A percentile compares a stretch with the other conserved stretches of the same genome.
Evolutionary conservation across 2,888 invertebrate species (phyloP).

Genomic region (Protodeltote pygarga): DNA sequence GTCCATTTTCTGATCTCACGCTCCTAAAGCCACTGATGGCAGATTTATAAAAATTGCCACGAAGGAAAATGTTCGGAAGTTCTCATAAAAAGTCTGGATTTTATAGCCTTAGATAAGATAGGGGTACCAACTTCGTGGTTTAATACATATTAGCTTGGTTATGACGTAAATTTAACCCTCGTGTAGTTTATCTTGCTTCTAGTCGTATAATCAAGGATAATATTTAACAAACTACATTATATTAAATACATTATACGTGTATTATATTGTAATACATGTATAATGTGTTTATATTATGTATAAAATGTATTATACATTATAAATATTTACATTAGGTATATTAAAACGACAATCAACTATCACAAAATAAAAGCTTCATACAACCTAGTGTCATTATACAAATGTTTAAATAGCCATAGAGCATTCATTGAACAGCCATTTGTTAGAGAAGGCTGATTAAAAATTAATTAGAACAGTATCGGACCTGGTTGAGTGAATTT

Average conservation of each 20-base stretch:
- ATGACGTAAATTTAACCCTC: too few species aligned
- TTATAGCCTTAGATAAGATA: conserved; percentile 26
- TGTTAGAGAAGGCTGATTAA: conserved; percentile 37
- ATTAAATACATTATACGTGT: too few species aligned
- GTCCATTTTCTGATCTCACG: conserved; percentile 42
- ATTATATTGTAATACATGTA: too few species aligned
- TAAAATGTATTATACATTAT: too few species aligned
- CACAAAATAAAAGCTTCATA: conserved; percentile 10
- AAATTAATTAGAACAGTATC: conserved; percentile 43
- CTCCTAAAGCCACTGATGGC: conserved; percentile 27
- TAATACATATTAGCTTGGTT: neutral
- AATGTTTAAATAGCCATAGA: neutral
- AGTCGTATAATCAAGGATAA: neutral
- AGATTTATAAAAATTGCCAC: conserved; percentile 41
- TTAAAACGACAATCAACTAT: too few species aligned
- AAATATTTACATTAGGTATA: too few species aligned
- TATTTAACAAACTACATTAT: neutral
- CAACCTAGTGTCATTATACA: conserved; percentile 1
- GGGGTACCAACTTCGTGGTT: neutral
- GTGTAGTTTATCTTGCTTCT: too few species aligned
- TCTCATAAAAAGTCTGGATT: conserved; percentile 37
- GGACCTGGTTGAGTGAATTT: conserved; percentile 30
- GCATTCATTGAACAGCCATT: conserved; percentile 31
- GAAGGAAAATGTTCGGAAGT: conserved; percentile 33
- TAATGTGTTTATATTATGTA: too few species aligned